Conservation (phyloP, 2,113 vertebrate genomes). For the Papio anubis region DNA sequence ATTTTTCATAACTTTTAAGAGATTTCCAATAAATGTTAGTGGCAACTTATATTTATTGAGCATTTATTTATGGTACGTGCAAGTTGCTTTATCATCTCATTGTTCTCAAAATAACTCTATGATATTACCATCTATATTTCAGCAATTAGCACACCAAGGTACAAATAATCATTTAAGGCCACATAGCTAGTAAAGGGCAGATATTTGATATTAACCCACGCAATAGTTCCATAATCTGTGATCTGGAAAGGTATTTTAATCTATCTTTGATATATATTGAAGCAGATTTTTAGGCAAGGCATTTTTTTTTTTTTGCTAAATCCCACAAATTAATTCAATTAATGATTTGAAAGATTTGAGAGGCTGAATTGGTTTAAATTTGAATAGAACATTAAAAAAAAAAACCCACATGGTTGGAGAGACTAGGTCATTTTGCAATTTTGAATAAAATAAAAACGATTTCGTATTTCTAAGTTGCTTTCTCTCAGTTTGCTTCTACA, state of each 20-base stretch:
- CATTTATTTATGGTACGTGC: neutral
- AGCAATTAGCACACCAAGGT: neutral
- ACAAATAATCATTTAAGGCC: accelerated
- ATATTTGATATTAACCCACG: neutral
- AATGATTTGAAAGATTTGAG: neutral
- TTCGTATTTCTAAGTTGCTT: neutral
- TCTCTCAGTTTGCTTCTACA: neutral
- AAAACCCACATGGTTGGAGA: neutral
- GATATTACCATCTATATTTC: neutral
- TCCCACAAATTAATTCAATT: neutral
- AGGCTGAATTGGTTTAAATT: neutral
- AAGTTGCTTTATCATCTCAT: neutral
- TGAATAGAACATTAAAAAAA: neutral
- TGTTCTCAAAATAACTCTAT: neutral
- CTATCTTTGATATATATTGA: neutral
- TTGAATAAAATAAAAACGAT: neutral
- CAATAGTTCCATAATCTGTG: neutral
- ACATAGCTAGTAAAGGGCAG: neutral
- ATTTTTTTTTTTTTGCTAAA: neutral
- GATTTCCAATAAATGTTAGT: neutral
- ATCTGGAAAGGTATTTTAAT: neutral
- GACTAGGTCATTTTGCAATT: neutral
- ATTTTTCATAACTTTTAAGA: neutral
- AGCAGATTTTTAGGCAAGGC: neutral
- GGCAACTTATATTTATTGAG: neutral